These are phyloP conservation scores for Luperina nickerlii DNA, from an alignment of 2,888 invertebrate species.

Conservation along the genomic window DNA sequence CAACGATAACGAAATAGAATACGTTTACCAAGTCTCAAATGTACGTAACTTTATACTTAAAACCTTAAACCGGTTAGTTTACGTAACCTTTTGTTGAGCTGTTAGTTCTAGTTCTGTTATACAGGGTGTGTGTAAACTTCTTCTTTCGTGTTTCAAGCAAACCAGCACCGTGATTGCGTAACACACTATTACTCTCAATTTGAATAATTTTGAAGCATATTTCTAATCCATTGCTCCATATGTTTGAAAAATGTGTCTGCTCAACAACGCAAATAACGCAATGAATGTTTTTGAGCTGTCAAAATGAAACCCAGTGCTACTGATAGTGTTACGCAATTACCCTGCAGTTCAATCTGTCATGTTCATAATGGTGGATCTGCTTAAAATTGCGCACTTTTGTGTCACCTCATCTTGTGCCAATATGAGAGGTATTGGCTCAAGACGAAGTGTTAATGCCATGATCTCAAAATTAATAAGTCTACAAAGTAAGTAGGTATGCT, in stretches of 20 bases:
- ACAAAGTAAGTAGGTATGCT: background rate
- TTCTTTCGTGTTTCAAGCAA: background rate
- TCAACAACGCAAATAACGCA: too few species aligned
- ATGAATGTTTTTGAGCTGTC: too few species aligned
- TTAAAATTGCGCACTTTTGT: background rate
- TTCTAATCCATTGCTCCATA: too few species aligned
- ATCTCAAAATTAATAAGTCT: background rate
- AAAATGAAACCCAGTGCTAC: too few species aligned
- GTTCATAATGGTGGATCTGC: background rate
- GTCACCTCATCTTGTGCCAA: background rate
- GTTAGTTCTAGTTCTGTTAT: constrained; percentile 51
- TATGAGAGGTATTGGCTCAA: background rate
- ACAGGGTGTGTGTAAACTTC: constrained; percentile 18
- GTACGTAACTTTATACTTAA: constrained; percentile 51
- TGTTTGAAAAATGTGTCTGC: too few species aligned
- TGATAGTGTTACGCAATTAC: too few species aligned
- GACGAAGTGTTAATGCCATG: background rate
- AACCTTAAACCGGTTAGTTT: constrained; percentile 44
- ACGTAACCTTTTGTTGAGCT: constrained; percentile 52
- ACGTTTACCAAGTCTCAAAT: constrained; percentile 41
- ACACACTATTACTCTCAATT: too few species aligned
- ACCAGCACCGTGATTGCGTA: too few species aligned
- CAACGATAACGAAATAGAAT: constrained; percentile 44
- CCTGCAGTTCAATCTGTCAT: background rate
- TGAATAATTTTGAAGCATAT: too few species aligned